Conservation (phyloP, 2,888 invertebrate species). For the Lasioglossum zephyrum region DNA sequence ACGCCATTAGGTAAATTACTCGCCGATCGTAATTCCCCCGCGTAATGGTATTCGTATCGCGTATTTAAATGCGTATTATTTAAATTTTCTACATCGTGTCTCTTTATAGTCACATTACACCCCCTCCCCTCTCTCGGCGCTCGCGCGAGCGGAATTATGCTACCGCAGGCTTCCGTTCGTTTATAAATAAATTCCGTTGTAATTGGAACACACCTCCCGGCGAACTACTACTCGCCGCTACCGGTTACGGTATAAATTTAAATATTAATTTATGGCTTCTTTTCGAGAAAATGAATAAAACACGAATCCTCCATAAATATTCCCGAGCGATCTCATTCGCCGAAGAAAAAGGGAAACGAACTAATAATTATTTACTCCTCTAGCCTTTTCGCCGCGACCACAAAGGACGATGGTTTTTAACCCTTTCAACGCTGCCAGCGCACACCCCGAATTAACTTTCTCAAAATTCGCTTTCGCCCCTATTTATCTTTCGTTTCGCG, state of each 20-base stretch:
- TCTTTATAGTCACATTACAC: slow-evolving; percentile 12
- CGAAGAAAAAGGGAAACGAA: slow-evolving; percentile 7
- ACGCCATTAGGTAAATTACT: slow-evolving; percentile 7
- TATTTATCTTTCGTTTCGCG: neutral
- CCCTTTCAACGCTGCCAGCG: neutral
- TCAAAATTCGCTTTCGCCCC: neutral
- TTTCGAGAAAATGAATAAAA: slow-evolving; percentile 48
- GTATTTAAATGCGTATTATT: slow-evolving; percentile 11
- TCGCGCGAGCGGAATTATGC: neutral
- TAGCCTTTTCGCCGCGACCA: neutral
- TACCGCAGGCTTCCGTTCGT: slow-evolving; percentile 21
- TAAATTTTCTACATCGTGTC: slow-evolving; percentile 7
- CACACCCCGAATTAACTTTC: neutral
- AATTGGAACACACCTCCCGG: slow-evolving; percentile 33
- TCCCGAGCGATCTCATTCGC: slow-evolving; percentile 32
- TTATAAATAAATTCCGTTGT: slow-evolving; percentile 51
- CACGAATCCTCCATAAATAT: slow-evolving; percentile 40
- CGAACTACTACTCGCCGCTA: neutral
- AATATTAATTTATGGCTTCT: slow-evolving; percentile 53
- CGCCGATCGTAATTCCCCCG: neutral
- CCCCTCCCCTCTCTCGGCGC: neutral
- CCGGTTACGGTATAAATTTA: slow-evolving; percentile 45
- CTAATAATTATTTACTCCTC: slow-evolving; percentile 6
- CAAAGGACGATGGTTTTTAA: neutral
- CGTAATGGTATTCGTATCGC: neutral